Base-by-base conservation (phyloP, 35 echinoderm and acorn worm species). In the Patiria miniata region DNA sequence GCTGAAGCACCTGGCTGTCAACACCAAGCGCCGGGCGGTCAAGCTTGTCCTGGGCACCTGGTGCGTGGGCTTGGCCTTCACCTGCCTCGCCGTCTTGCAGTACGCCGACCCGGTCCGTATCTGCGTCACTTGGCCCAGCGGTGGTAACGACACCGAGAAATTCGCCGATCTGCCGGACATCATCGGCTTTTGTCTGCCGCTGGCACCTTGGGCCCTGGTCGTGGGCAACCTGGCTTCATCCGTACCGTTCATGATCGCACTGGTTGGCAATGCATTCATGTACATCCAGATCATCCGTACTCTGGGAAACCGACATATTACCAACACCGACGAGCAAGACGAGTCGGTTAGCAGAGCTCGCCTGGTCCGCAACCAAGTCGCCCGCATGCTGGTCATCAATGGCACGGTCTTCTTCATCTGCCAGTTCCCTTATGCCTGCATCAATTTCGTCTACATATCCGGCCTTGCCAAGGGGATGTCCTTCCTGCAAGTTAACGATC, bases 341-440 rank as follows among this genome's bases (percentile, higher is more conserved):
- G 42, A 47, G 4, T 6, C 12, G 42, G 87, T 60, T 2, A 26
- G 68, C 15, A 87, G 93, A 68, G 77, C 87, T 7, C 57, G 81
- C 10, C 77, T 0, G 29, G 65, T 93, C 40, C 87, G 95, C 32
- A 78, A 84, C 34, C 95, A 97, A 57, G 86, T 93, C 19, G 88
- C 87, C 14, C 82, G 91, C 1, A 93, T 97, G 95, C 86, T 97
- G 1, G 84, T 97, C 36, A 59, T 90, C 21, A 97, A 93, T 15
- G 91, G 90, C 51, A 84, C 93, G 18, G 88, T 93, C 6, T 97
- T 93, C 55, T 97, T 97, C 37, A 37, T 97, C 28, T 97, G 95
- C 83, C 90, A 95, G 77, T 42, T 95, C 19, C 17, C 61, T 0
- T 95, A 90, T 23, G 52, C 91, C 8, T 61, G 77, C 21, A 44